Base-by-base conservation (phyloP, 2,888 invertebrate genomes). In the Cheilosia variabilis region DNA sequence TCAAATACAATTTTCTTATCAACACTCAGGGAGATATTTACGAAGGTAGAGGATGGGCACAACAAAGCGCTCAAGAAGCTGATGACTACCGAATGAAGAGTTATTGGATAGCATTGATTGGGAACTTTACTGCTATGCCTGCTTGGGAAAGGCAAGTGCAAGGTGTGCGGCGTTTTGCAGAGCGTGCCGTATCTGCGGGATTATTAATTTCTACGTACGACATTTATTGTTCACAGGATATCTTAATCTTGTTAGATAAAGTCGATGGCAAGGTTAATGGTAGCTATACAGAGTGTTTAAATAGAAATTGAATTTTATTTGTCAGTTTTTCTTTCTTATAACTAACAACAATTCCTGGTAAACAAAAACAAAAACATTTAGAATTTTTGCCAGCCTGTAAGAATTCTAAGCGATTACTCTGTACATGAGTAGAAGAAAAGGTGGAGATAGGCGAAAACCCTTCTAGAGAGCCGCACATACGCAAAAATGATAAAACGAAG, bases 1-100 rank as follows among this genome's bases (percentile, higher is more conserved):
- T 88, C 22, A 52, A 58, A 24, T 87, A 87, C 50, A 88, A 86
- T 58, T 88, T 88, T 24, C 43, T 87, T 13, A 82, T 87, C 10
- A 82, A 72, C 53, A 86, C 76, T 9, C 66, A 82, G 69, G 88
- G 87, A 31, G 62, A 82, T 24, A 22, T 75, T 0, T 88, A 86
- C 45, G 86, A 87, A 58, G 88, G 87, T 24, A 73, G 87, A 55
- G 86, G 87, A 10, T 88, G 86, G 86, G 13, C 41, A 13, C 22
- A 37, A 10, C 53, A 72, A 22, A 80, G 83, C 43, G 73, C 47
- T 19, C 62, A 79, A 41, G 15, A 37, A 22, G 41, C 4, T 31
- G 19, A 17, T 10, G 41, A 47, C 43, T 27, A 69, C 7, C 76
- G 65, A 37, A 13, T n/a, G 2, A 41, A 65, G 10, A 80, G 72